Percentiles rank a stretch among this genome's conserved stretches.
These are phyloP conservation scores for Drepanosiphum platanoidis DNA, from an alignment of 2,888 invertebrate genomes.

Conservation along the genomic window DNA sequence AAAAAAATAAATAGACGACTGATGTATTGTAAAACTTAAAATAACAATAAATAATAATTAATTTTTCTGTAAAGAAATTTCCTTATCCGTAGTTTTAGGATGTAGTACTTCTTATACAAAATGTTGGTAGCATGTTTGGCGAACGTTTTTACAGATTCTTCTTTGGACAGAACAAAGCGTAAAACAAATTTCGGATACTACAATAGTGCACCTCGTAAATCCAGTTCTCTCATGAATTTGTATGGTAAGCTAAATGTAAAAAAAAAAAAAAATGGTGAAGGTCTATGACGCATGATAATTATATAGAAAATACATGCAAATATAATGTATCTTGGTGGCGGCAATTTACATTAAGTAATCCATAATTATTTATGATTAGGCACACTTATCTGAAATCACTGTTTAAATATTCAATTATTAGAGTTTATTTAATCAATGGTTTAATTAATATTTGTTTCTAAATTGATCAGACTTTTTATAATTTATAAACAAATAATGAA, in stretches of 20 bases:
- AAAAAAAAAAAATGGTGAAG: constrained; percentile 46
- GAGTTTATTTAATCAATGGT: neutral
- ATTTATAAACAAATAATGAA: no score
- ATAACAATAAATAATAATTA: no score
- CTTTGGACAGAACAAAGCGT: constrained; percentile 77
- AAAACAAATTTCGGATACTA: constrained; percentile 74
- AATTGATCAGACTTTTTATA: no score
- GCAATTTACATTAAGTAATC: neutral
- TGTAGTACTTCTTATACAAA: constrained; percentile 38
- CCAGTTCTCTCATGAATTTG: constrained; percentile 95
- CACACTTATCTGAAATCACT: neutral
- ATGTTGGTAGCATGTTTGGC: constrained; percentile 60
- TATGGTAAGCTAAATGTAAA: constrained; percentile 80
- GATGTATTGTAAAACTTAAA: neutral
- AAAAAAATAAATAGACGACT: neutral
- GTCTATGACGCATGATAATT: constrained; percentile 38
- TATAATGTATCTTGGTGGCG: constrained; percentile 21
- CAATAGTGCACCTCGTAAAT: constrained; percentile 78
- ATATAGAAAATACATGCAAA: neutral
- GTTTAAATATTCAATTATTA: neutral
- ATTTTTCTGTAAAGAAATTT: neutral
- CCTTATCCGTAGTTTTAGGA: neutral
- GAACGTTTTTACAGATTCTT: constrained; percentile 78
- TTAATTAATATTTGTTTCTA: no score
- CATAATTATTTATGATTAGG: neutral